phyloP scores from a whole-genome alignment of 1,140 invertebrate genomes.

The Carposina sasakii region DNA sequence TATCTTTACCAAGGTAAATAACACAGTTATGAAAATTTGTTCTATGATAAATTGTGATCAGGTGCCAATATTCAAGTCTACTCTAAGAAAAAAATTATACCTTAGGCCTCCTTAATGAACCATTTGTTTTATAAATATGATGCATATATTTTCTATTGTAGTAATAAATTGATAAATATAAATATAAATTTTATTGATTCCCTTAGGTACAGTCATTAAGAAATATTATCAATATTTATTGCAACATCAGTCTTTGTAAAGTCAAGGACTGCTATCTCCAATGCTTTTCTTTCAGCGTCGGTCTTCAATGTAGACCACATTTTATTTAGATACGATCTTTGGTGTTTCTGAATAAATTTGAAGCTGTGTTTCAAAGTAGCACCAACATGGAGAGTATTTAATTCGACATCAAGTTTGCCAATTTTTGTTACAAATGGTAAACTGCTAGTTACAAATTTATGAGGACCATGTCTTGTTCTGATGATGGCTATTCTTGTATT shows the following conservation, averaged over 20 bases:
- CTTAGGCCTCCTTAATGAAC: conserved; percentile 21
- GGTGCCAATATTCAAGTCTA: conserved; percentile 51
- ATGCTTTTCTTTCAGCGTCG: conserved; percentile 70
- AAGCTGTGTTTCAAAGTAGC: conserved; percentile 87
- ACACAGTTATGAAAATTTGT: conserved; percentile 39
- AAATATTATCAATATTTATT: conserved; percentile 54
- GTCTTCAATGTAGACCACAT: conserved; percentile 73
- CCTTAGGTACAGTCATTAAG: conserved; percentile 16
- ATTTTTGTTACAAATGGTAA: conserved; percentile 79
- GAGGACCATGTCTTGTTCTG: conserved; percentile 80
- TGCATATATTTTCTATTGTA: too few relatives aligned
- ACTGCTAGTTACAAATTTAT: conserved; percentile 78
- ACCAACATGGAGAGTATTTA: conserved; percentile 80
- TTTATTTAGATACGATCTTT: conserved; percentile 73
- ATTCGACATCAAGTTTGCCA: conserved; percentile 73
- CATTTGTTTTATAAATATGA: background rate
- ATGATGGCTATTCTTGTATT: conserved; percentile 82
- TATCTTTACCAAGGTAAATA: conserved; percentile 52
- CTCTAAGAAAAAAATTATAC: conserved; percentile 52
- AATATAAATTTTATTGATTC: background rate
- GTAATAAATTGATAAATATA: conserved; percentile 1
- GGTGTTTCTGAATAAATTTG: conserved; percentile 79
- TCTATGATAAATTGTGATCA: conserved; percentile 33
- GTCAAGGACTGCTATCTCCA: conserved; percentile 72
- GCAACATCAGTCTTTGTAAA: conserved; percentile 59